Base-by-base conservation (phyloP, 2,797 vertebrate genomes). In the Lates japonicus region DNA sequence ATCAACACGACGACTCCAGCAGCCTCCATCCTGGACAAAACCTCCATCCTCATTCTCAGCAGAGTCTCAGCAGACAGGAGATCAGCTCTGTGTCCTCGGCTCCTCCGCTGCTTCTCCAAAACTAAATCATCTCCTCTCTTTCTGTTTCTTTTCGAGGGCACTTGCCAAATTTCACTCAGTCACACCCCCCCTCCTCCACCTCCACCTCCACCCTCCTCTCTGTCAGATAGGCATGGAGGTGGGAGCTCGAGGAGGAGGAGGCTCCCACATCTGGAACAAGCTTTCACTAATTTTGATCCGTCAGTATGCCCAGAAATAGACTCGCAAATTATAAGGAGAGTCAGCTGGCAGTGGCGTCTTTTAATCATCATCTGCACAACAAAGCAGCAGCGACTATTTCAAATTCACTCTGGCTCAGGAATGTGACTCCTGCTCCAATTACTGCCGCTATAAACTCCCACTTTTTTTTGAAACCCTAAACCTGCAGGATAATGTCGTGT, bases 231-330 rank as follows among this genome's bases (percentile, higher is more conserved):
- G 70, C 72, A 70, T 41, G 35, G 59, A 65, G 59, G 70, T 33
- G 5, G 64, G 51, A 80, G 52, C 11, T 33, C 33, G 41, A 61
- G 20, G 54, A 48, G 57, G 3, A 75, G 74, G 13, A 59, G 57
- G 13, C 29, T 10, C 51, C 83, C 84, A 87, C 87, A 93, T 92
- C 87, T 90, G 80, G 80, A 88, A 75, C 81, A 80, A 12, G 57
- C 84, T 80, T 65, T 87, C 46, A 70, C 63, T 87, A 71, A 71
- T 76, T 76, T 62, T 57, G 61, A 87, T 73, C 76, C 69, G 66
- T 83, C 85, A 87, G 69, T 78, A 62, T 67, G 55, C 31, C 79
- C 79, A 67, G 76, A 89, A 90, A 90, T 89, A 92, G 62, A 80
- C 5, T 19, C 20, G 41, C 0, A 83, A 89, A 92, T 92, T 90